Evolutionary conservation across 2,113 vertebrate genomes (phyloP).

Genomic region (Trogon melanurus): DNA sequence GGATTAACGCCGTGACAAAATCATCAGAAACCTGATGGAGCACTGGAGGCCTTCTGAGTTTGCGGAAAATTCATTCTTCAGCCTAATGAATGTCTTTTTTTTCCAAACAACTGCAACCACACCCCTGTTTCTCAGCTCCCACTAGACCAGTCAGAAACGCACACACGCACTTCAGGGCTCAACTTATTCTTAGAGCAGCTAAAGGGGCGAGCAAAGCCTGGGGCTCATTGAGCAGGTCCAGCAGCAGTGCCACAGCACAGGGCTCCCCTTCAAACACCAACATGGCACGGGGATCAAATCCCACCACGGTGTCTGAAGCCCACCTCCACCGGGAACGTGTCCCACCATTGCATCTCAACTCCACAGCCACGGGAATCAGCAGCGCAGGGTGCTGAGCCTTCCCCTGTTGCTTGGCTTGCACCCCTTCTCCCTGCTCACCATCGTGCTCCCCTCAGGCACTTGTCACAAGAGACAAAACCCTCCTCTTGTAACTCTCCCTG

Average conservation of each 20-base stretch:
- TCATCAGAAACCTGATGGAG: conserved; percentile 69
- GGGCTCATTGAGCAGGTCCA: not conserved
- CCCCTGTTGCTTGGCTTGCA: not conserved
- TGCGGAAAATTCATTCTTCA: conserved; percentile 41
- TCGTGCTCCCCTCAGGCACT: not conserved
- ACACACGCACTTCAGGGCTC: not conserved
- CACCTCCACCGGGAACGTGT: rapidly evolving
- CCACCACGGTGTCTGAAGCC: rapidly evolving
- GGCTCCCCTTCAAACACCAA: not conserved
- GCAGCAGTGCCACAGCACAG: not conserved
- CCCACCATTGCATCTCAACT: not conserved
- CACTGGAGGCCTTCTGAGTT: not conserved
- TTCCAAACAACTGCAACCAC: not conserved
- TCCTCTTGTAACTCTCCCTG: not conserved
- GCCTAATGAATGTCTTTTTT: conserved; percentile 35
- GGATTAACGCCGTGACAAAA: conserved; percentile 75
- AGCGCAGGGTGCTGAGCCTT: not conserved
- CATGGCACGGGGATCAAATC: rapidly evolving
- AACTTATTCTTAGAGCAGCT: not conserved
- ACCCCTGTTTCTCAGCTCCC: not conserved
- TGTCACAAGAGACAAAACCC: not conserved
- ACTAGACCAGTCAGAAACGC: not conserved
- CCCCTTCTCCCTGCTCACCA: not conserved
- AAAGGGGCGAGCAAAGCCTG: not conserved
- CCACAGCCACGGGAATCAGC: rapidly evolving